Evolutionary conservation across 2,797 vertebrate species (phyloP).

Genomic region (Rhinoraja longicauda): DNA sequence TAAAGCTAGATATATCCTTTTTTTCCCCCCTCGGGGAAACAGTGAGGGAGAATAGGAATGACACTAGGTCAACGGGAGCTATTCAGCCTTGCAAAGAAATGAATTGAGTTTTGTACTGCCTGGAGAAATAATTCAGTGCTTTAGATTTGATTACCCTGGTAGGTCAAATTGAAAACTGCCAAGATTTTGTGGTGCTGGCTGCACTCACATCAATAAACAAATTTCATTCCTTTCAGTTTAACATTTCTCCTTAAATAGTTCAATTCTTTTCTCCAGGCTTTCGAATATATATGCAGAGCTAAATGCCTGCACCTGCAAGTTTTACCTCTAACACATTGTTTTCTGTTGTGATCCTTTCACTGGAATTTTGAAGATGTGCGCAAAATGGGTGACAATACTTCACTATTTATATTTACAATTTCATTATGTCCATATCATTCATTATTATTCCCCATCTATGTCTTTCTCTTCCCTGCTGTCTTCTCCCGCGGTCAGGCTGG

Average conservation of each 20-base stretch:
- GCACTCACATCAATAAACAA: not conserved
- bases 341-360: not conserved
- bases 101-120: not conserved
- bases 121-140: not conserved
- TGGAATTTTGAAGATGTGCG: not conserved
- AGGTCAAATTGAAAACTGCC: not conserved
- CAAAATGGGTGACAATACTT: not conserved
- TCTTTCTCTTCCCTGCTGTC: too few relatives aligned
- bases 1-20: not conserved
- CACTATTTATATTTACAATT: not conserved
- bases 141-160: not conserved
- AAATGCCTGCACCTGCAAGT: too few relatives aligned
- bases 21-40: too few relatives aligned
- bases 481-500: too few relatives aligned
- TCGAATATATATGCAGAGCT: not conserved
- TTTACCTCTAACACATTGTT: not conserved
- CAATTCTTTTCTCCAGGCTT: not conserved
- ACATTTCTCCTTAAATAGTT: not conserved
- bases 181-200: not conserved
- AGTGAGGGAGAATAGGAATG: not conserved
- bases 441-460: not conserved
- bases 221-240: conserved; percentile 6
- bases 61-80: not conserved
- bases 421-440: not conserved
- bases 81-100: not conserved